These are phyloP conservation scores for Siphonodentalium dalli DNA, from an alignment of 2,888 invertebrate species.

Conservation along the genomic window DNA sequence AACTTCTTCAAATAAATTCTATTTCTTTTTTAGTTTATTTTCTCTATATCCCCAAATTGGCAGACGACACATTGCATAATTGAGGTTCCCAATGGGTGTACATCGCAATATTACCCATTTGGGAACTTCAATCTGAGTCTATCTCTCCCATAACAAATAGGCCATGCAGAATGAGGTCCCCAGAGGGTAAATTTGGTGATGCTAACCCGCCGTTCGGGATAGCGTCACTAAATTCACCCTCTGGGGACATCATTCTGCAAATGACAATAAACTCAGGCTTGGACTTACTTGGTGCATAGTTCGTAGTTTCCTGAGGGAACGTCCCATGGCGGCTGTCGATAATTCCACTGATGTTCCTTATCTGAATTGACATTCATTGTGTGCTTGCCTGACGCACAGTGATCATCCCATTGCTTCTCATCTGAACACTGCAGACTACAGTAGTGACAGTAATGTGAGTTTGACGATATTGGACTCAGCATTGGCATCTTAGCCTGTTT, in stretches of 20 bases:
- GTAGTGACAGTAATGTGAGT: conserved; percentile 53
- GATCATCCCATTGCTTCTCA: conserved; percentile 58
- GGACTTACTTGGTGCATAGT: conserved; percentile 48
- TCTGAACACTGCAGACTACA: conserved; percentile 52
- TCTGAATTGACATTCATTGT: conserved; percentile 58
- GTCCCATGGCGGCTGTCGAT: conserved; percentile 60
- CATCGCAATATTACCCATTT: too few species aligned
- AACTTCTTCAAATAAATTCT: too few species aligned
- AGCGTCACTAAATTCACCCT: too few species aligned
- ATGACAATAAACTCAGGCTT: neutral
- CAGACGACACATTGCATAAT: too few species aligned
- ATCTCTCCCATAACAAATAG: too few species aligned
- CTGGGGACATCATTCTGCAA: neutral
- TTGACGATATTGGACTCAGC: conserved; percentile 31
- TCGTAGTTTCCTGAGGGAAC: conserved; percentile 36
- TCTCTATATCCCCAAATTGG: too few species aligned
- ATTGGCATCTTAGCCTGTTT: conserved; percentile 20
- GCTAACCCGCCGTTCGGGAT: too few species aligned
- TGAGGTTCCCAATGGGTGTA: too few species aligned
- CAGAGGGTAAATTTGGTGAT: too few species aligned
- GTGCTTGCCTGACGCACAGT: conserved; percentile 57
- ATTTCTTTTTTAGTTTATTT: too few species aligned
- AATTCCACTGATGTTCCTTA: conserved; percentile 62
- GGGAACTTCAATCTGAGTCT: too few species aligned
- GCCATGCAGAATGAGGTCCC: too few species aligned